Evolutionary conservation across 2,888 invertebrate species (phyloP).

Genomic region (Pocota personata): DNA sequence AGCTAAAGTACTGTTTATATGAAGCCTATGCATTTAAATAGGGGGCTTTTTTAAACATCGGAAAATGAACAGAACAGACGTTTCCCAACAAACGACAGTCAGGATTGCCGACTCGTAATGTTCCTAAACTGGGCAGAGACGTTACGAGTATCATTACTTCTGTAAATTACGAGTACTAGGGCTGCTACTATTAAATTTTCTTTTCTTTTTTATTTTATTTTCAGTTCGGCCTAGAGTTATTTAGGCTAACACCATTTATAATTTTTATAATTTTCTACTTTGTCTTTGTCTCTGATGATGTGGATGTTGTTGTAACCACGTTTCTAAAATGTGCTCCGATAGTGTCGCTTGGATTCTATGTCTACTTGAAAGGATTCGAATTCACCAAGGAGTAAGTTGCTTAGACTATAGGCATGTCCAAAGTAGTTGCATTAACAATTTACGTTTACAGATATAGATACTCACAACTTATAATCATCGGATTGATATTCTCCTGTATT

Average conservation of each 20-base stretch:
- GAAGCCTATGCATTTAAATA: too few relatives aligned
- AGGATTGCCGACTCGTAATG: too few relatives aligned
- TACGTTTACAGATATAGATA: slow-evolving; percentile 85
- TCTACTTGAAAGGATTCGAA: slow-evolving; percentile 89
- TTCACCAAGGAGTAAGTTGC: slow-evolving; percentile 85
- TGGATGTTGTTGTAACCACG: slow-evolving; percentile 87
- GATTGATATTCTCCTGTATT: slow-evolving; percentile 91
- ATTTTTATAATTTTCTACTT: slow-evolving; percentile 94
- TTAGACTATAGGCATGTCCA: slow-evolving; percentile 10
- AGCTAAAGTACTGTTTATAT: too few relatives aligned
- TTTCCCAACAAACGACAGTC: too few relatives aligned
- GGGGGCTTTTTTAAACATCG: too few relatives aligned
- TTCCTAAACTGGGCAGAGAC: too few relatives aligned
- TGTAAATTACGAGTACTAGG: too few relatives aligned
- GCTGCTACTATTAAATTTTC: not conserved
- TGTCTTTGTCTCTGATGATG: slow-evolving; percentile 86
- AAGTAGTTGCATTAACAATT: not conserved
- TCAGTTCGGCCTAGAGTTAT: slow-evolving; percentile 89
- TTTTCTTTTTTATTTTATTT: slow-evolving; percentile 70
- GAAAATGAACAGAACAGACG: too few relatives aligned
- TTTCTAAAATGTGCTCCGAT: slow-evolving; percentile 94
- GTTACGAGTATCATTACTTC: too few relatives aligned
- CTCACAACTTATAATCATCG: slow-evolving; percentile 89
- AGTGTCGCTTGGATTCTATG: slow-evolving; percentile 90
- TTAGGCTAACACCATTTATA: slow-evolving; percentile 93